These are phyloP conservation scores for Protophormia terraenovae DNA, from an alignment of 2,888 invertebrate genomes.

Conservation along the genomic window DNA sequence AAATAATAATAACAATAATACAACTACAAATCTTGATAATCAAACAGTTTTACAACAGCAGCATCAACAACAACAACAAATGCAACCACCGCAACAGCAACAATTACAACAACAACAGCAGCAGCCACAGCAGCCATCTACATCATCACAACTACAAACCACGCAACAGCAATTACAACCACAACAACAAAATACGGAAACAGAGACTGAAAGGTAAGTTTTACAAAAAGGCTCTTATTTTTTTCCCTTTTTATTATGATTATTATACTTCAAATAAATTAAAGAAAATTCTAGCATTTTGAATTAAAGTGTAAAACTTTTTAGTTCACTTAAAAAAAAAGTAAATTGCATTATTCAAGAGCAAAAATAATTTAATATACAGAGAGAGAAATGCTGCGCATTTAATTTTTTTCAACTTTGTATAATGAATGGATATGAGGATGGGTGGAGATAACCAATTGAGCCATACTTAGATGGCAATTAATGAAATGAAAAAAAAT, in stretches of 20 bases:
- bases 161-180: slow-evolving; percentile 74
- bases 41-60: slow-evolving; percentile 69
- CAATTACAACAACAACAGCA: slow-evolving; percentile 66
- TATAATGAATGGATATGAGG: background rate
- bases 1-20: slow-evolving; percentile 66
- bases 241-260: background rate
- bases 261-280: background rate
- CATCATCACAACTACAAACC: slow-evolving; percentile 69
- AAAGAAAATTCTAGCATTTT: background rate
- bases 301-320: background rate
- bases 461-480: background rate
- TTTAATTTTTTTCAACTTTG: background rate
- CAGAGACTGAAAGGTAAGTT: slow-evolving; percentile 82
- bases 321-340: background rate
- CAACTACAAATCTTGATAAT: slow-evolving; percentile 69
- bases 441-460: slow-evolving; percentile 39
- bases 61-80: slow-evolving; percentile 68
- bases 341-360: slow-evolving; percentile 4
- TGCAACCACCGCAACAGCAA: slow-evolving; percentile 67
- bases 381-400: slow-evolving; percentile 21
- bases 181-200: slow-evolving; percentile 79
- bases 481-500: slow-evolving; percentile 10
- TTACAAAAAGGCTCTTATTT: too few species aligned
- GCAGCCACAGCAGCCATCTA: slow-evolving; percentile 46
- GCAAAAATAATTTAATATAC: slow-evolving; percentile 12